Base-by-base conservation (phyloP, 2,888 invertebrate genomes). In the Polydrusus tereticollis region DNA sequence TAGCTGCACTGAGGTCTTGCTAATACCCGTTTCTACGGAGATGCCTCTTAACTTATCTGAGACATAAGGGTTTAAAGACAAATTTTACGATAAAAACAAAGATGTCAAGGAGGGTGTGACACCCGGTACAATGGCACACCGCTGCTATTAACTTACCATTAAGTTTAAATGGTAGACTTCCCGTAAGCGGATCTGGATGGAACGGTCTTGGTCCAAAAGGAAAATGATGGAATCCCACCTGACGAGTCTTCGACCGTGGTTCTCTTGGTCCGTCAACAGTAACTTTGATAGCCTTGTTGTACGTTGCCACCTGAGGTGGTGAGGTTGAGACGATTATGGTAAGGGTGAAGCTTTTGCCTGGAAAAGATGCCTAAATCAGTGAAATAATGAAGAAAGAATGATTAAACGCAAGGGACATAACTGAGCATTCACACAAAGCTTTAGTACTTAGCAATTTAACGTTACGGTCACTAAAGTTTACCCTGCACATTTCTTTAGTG, bases 231-330 rank as follows among this genome's bases (percentile, higher is more conserved):
- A 95, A 95, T 75, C 93, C 92, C 82, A 94, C 94, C 84, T 95
- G 95, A 75, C 95, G 89, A 50, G 95, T 93, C 89, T 97, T 97
- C 78, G 96, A 97, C 81, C 98, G 88, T 8, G 99, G 98, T 87
- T 99, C 99, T 77, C 99, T 88, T 0, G 99, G 99, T 65, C 99
- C 99, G 84, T 99, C 99, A 74, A 99, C 99, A 1, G 99, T 99
- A 81, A 99, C 98, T 88, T 99, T 99, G 86, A 99, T 99, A 73
- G 98, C 98, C 86, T 98, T 98, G 83, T 91, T 93, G 86, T 98
- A 98, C n/a, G 98, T 96, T 72, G 96, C 95, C 76, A 99, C 93
- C 88, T 98, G 98, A 36, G 97, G 95, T 7, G 99, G 99, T 59
- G 93, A 91, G 71, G 97, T 95, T 77, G 95, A 94, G 82, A 99